A percentile compares a stretch with the other conserved stretches of the same genome.
These are phyloP conservation scores for Hermaeophaga mercurialis DNA, from an alignment of 2,888 invertebrate species.

Conservation along the genomic window DNA sequence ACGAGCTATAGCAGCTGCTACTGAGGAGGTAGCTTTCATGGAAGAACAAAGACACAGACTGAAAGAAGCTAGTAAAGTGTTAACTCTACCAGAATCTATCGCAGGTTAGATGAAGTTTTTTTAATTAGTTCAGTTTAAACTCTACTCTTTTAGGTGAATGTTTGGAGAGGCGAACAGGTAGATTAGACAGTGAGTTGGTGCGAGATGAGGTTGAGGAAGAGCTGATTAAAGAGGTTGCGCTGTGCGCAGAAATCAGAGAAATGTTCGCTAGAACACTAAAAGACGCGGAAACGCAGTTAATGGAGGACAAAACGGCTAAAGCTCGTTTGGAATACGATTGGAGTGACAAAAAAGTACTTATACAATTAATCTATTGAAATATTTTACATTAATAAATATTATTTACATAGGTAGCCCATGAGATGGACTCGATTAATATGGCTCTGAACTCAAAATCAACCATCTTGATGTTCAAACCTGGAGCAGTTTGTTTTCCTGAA, in stretches of 20 bases:
- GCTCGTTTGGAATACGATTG: conserved; percentile 84
- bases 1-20: conserved; percentile 68
- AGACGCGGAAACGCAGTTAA: conserved; percentile 72
- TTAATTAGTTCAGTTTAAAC: too few species aligned
- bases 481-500: conserved; percentile 78
- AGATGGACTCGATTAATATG: conserved; percentile 71
- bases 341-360: conserved; percentile 87
- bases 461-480: conserved; percentile 78
- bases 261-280: conserved; percentile 66
- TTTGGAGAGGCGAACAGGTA: conserved; percentile 70
- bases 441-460: conserved; percentile 71
- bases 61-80: conserved; percentile 66
- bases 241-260: conserved; percentile 71
- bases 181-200: conserved; percentile 75
- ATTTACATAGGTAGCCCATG: conserved; percentile 3
- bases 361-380: too few species aligned
- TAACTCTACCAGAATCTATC: conserved; percentile 76
- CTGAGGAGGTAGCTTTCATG: conserved; percentile 71
- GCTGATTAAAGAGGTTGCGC: conserved; percentile 73
- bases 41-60: conserved; percentile 72
- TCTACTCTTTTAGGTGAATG: conserved; percentile 72
- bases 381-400: too few species aligned
- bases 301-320: conserved; percentile 79
- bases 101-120: conserved; percentile 21
- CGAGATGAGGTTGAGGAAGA: conserved; percentile 79